Evolutionary conservation across 2,113 vertebrate species (phyloP).

Genomic region (Albula glossodonta): DNA sequence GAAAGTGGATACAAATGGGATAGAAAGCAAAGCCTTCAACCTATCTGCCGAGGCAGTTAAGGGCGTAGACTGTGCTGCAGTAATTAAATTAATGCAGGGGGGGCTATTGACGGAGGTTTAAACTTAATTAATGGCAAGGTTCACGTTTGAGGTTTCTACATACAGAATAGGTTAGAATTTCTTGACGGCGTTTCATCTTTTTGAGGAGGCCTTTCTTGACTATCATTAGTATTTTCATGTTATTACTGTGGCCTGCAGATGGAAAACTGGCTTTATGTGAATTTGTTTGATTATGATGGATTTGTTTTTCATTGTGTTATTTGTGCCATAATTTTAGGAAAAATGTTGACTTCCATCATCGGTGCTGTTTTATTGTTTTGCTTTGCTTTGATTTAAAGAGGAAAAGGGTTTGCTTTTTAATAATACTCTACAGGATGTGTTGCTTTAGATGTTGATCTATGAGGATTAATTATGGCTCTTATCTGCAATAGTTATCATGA

Average conservation of each 20-base stretch:
- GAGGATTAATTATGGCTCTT: too few relatives aligned
- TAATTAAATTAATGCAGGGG: slow-evolving; percentile 21
- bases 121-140: neutral
- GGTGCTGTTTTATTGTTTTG: neutral
- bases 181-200: neutral
- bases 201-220: neutral
- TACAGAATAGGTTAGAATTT: neutral
- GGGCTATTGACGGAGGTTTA: slow-evolving; percentile 12
- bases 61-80: slow-evolving; percentile 25
- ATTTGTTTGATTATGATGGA: neutral
- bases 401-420: neutral
- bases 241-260: neutral
- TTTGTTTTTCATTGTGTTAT: neutral
- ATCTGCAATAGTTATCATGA: slow-evolving; percentile 3
- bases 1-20: slow-evolving; percentile 62
- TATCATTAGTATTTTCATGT: neutral
- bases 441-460: neutral
- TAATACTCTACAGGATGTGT: neutral
- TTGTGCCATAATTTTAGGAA: neutral
- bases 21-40: slow-evolving; percentile 41
- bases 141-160: neutral
- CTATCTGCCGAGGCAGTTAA: slow-evolving; percentile 20
- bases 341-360: neutral
- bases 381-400: neutral
- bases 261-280: neutral